Evolutionary conservation across 2,888 invertebrate genomes (phyloP).

Genomic region (Acleris holmiana): DNA sequence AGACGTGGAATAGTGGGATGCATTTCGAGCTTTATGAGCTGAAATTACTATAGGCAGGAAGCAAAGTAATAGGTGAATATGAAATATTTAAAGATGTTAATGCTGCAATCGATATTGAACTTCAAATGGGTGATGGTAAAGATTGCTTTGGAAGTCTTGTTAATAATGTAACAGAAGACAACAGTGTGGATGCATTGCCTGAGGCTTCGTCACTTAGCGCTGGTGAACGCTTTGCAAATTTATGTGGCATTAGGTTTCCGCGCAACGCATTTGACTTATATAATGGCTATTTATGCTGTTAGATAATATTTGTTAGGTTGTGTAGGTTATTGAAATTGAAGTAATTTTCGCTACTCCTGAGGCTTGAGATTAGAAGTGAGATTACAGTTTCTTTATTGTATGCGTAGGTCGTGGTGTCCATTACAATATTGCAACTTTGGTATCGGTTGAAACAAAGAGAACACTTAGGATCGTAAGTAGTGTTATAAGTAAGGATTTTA

Average conservation of each 20-base stretch:
- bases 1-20: conserved; percentile 44
- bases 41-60: conserved; percentile 50
- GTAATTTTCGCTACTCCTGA: conserved; percentile 32
- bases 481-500: conserved; percentile 7
- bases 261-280: conserved; percentile 57
- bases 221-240: conserved; percentile 56
- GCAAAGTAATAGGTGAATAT: conserved; percentile 49
- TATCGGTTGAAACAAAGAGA: conserved; percentile 18
- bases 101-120: conserved; percentile 39
- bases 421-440: conserved; percentile 23
- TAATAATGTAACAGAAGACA: conserved; percentile 48
- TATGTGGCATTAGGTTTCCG: conserved; percentile 60
- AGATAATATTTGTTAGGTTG: conserved; percentile 37
- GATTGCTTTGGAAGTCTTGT: conserved; percentile 5
- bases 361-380: conserved; percentile 25
- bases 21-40: conserved; percentile 56
- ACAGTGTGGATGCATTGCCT: conserved; percentile 50
- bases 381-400: conserved; percentile 34
- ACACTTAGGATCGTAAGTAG: conserved; percentile 6
- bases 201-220: conserved; percentile 60
- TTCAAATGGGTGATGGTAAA: conserved; percentile 31
- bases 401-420: conserved; percentile 27
- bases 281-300: conserved; percentile 49
- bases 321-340: conserved; percentile 41
- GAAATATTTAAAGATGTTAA: conserved; percentile 45